Percentiles rank a stretch among this genome's conserved stretches.
These are phyloP conservation scores for Plutella xylostella DNA, from an alignment of 2,888 invertebrate species.

Conservation along the genomic window DNA sequence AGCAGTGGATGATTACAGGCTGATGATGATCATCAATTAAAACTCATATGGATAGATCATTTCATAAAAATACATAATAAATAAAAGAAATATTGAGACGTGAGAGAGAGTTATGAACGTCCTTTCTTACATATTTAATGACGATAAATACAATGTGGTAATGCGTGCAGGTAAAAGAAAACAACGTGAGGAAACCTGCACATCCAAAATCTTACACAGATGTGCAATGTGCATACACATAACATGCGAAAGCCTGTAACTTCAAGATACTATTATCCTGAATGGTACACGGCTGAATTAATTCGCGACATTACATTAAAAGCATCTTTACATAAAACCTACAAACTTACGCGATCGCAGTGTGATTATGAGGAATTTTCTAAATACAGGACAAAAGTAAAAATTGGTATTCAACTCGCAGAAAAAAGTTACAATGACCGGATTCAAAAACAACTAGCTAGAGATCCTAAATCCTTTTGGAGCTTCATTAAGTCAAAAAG, in stretches of 20 bases:
- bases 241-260: slow-evolving; percentile 11
- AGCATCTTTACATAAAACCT: slow-evolving; percentile 5
- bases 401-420: slow-evolving; percentile 1
- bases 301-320: slow-evolving; percentile 13
- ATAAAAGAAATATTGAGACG: too few species aligned
- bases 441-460: neutral
- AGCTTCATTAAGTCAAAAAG: slow-evolving; percentile 5
- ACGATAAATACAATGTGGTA: too few species aligned
- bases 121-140: too few species aligned
- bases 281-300: slow-evolving; percentile 18
- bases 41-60: too few species aligned
- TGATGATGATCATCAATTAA: too few species aligned
- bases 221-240: too few species aligned
- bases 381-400: slow-evolving; percentile 1
- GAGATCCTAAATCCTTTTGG: slow-evolving; percentile 12
- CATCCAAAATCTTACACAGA: too few species aligned
- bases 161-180: too few species aligned
- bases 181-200: too few species aligned
- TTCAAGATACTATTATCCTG: slow-evolving; percentile 14
- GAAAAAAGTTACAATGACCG: slow-evolving; percentile 1
- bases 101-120: too few species aligned
- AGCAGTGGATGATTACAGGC: too few species aligned
- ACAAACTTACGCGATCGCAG: slow-evolving; percentile 1
- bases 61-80: too few species aligned
- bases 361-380: slow-evolving; percentile 9